Evolutionary conservation across 1,140 invertebrate genomes (phyloP).

Genomic region (Drosophila rufa): DNA sequence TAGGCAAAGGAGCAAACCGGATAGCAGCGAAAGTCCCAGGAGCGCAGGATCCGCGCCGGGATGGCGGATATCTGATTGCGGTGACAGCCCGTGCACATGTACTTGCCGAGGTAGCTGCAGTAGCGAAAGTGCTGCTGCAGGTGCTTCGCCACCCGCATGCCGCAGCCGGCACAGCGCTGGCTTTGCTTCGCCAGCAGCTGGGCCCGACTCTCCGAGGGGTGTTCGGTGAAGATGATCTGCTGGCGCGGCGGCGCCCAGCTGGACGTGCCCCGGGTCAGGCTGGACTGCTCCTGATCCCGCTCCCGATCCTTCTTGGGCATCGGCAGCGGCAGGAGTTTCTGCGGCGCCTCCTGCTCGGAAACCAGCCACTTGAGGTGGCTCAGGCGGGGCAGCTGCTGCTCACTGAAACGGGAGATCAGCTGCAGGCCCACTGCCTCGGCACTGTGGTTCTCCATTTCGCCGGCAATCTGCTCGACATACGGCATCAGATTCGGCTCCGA

Average conservation of each 20-base stretch:
- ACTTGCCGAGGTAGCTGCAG: constrained; percentile 94
- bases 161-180: constrained; percentile 94
- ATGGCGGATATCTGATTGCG: constrained; percentile 91
- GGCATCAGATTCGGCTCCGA: constrained; percentile 44
- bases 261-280: constrained; percentile 88
- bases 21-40: constrained; percentile 87
- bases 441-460: constrained; percentile 85
- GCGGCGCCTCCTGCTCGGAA: constrained; percentile 91
- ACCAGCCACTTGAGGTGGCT: constrained; percentile 94
- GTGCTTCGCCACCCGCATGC: constrained; percentile 90
- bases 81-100: constrained; percentile 96
- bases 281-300: constrained; percentile 15
- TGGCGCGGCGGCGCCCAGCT: constrained; percentile 94
- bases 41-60: constrained; percentile 91
- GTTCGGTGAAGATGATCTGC: constrained; percentile 94
- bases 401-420: constrained; percentile 91
- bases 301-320: constrained; percentile 84
- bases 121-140: constrained; percentile 91
- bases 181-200: constrained; percentile 91
- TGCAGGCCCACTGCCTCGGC: constrained; percentile 93
- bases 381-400: constrained; percentile 91
- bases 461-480: constrained; percentile 38
- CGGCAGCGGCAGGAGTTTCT: constrained; percentile 91
- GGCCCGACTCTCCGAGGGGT: constrained; percentile 88
- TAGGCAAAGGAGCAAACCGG: constrained; percentile 93